Evolutionary conservation across 2,797 vertebrate genomes (phyloP).

Genomic region (Lepus oiostolus): DNA sequence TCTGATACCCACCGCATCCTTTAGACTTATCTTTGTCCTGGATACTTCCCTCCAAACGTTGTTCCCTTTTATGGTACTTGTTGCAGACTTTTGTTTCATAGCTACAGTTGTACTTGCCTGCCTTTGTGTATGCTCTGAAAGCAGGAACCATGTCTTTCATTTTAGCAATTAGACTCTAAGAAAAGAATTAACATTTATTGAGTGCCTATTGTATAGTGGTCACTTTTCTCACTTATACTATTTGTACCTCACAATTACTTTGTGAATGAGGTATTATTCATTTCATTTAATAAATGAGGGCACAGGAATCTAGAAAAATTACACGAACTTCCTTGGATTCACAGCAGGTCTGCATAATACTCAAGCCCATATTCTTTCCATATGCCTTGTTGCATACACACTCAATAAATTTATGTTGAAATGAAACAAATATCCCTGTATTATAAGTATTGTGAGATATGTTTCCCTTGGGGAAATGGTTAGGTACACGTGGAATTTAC

Average conservation of each 20-base stretch:
- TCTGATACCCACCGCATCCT: not conserved
- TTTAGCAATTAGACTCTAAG: not conserved
- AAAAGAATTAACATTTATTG: conserved; percentile 26
- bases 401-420: conserved; percentile 76
- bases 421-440: conserved; percentile 65
- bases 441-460: conserved; percentile 73
- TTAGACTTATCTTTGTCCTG: not conserved
- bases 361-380: conserved; percentile 66
- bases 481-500: conserved; percentile 69
- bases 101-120: not conserved
- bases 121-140: not conserved
- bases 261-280: not conserved
- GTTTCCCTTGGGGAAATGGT: conserved; percentile 66
- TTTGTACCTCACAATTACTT: conserved; percentile 4
- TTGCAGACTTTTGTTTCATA: not conserved
- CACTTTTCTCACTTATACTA: conserved; percentile 39
- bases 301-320: conserved; percentile 50
- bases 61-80: not conserved
- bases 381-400: conserved; percentile 62
- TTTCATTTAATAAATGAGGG: conserved; percentile 54
- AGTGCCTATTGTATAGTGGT: not conserved
- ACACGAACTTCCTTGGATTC: conserved; percentile 22
- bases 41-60: not conserved
- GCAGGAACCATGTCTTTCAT: not conserved
- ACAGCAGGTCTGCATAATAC: conserved; percentile 1